These are phyloP conservation scores for Ormyrus rosae DNA, from an alignment of 2,888 invertebrate genomes.

Conservation along the genomic window DNA sequence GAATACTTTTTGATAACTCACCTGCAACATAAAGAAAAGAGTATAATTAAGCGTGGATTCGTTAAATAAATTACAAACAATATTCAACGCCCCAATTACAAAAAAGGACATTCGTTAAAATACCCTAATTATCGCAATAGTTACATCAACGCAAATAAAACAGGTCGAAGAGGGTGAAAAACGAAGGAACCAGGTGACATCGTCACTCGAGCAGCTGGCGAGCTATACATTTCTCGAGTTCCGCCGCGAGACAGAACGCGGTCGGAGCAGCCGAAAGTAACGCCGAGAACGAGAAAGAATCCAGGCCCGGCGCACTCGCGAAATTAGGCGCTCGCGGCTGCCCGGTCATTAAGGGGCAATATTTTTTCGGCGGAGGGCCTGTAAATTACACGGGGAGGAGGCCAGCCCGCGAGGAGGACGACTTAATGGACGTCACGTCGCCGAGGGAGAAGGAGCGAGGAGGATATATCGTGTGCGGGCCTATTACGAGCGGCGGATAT, in stretches of 20 bases:
- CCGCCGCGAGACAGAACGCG: no score
- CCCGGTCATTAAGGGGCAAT: constrained; percentile 41
- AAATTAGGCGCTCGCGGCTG: background rate
- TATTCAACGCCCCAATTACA: background rate
- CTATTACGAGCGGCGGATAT: constrained; percentile 22
- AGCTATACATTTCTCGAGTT: no score
- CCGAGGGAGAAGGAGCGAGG: background rate
- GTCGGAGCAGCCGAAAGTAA: background rate
- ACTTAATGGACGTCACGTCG: constrained; percentile 37
- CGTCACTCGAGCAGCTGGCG: no score
- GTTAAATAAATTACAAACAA: background rate
- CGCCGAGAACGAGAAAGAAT: constrained; percentile 27
- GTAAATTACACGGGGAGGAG: background rate
- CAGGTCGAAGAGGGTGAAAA: no score
- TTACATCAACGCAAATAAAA: background rate
- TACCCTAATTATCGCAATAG: background rate
- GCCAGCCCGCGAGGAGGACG: constrained; percentile 14
- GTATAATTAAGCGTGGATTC: background rate
- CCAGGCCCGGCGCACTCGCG: background rate
- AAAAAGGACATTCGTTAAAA: background rate
- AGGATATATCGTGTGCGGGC: constrained; percentile 33
- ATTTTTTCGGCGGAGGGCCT: constrained; percentile 23
- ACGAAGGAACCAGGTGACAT: no score
- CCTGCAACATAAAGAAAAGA: constrained; percentile 39
- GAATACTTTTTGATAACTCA: constrained; percentile 17